These are phyloP conservation scores for Dolichopus griseipennis DNA, from an alignment of 2,888 invertebrate species.

Conservation along the genomic window DNA sequence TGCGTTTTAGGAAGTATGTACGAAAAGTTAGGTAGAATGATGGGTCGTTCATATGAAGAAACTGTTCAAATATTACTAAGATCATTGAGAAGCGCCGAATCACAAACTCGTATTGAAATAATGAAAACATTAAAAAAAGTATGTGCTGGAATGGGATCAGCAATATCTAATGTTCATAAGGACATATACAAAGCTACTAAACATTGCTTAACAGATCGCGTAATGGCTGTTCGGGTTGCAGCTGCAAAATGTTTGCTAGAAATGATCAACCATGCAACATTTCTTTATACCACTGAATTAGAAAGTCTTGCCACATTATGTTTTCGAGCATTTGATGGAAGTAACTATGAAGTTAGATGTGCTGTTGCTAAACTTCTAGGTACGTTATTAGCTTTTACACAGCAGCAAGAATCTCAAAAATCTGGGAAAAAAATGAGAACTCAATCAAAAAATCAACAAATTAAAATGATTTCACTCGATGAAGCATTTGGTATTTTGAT, in stretches of 20 bases:
- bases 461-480: slow-evolving; percentile 64
- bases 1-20: slow-evolving; percentile 96
- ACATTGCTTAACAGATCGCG: slow-evolving; percentile 81
- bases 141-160: slow-evolving; percentile 90
- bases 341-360: slow-evolving; percentile 85
- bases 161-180: slow-evolving; percentile 73
- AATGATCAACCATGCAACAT: slow-evolving; percentile 78
- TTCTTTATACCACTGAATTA: slow-evolving; percentile 78
- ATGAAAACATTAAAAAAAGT: slow-evolving; percentile 95
- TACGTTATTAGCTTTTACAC: slow-evolving; percentile 58
- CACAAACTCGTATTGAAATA: slow-evolving; percentile 92
- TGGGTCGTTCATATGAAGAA: slow-evolving; percentile 97
- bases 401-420: slow-evolving; percentile 57
- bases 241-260: slow-evolving; percentile 85
- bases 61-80: slow-evolving; percentile 87
- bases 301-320: slow-evolving; percentile 88
- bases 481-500: slow-evolving; percentile 86
- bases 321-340: slow-evolving; percentile 83
- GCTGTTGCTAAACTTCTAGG: slow-evolving; percentile 89
- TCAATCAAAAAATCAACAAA: slow-evolving; percentile 16
- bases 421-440: slow-evolving; percentile 31
- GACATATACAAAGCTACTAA: slow-evolving; percentile 88
- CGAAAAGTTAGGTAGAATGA: slow-evolving; percentile 95
- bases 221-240: slow-evolving; percentile 85
- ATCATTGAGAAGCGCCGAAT: slow-evolving; percentile 87